Evolutionary conservation across 2,888 invertebrate species (phyloP).

Genomic region (Panzeria rudis): DNA sequence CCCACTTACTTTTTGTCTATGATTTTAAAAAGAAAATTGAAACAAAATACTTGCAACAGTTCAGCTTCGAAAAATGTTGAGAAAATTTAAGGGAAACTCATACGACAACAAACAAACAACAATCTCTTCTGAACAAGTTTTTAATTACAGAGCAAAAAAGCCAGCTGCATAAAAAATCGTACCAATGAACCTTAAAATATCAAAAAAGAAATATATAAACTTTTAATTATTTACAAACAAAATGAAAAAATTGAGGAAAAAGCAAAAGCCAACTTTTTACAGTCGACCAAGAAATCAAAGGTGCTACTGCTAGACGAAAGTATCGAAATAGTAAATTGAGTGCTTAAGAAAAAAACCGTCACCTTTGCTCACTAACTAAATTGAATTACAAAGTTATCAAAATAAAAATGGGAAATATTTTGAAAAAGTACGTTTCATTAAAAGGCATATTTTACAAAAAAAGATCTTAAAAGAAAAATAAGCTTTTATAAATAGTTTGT

Average conservation of each 20-base stretch:
- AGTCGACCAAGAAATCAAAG: neutral
- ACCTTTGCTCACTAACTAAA: neutral
- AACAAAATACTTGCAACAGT: conserved; percentile 46
- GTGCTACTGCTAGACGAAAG: conserved; percentile 16
- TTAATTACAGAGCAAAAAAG: conserved; percentile 61
- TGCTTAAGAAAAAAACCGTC: neutral
- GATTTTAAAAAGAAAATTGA: conserved; percentile 21
- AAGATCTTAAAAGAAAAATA: too few relatives aligned
- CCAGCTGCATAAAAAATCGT: conserved; percentile 17
- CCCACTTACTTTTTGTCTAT: conserved; percentile 31
- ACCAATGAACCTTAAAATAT: conserved; percentile 67
- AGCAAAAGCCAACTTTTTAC: neutral
- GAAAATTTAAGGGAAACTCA: conserved; percentile 1
- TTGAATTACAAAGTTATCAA: neutral
- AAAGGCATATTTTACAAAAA: too few relatives aligned
- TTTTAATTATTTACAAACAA: conserved; percentile 60
- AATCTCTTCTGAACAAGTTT: conserved; percentile 34
- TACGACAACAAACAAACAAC: neutral
- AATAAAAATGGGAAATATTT: neutral
- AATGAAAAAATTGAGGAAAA: conserved; percentile 16
- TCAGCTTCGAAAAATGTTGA: conserved; percentile 14
- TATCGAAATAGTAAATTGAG: neutral
- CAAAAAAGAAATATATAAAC: conserved; percentile 26
- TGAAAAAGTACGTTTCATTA: too few relatives aligned
- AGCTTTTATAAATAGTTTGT: too few relatives aligned